Conservation (phyloP, 1,140 invertebrate species). For the Vollenhovia emeryi region DNA sequence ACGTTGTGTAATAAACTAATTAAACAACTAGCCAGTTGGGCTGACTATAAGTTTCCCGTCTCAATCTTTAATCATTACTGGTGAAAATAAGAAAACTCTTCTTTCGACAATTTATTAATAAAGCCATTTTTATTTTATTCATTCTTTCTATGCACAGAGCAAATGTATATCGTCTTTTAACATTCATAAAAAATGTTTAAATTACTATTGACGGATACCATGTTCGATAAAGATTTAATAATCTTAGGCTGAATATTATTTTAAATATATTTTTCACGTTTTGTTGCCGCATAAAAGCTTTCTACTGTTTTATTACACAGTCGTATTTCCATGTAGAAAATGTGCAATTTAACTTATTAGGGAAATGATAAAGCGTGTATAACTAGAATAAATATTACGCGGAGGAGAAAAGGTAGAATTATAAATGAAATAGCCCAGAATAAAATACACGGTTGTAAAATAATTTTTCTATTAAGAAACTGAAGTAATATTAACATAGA, state of each 20-base stretch:
- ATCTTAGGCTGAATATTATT: not conserved
- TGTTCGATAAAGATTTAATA: not conserved
- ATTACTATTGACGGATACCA: not conserved
- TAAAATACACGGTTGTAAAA: not conserved
- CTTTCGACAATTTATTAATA: no score
- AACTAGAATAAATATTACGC: not conserved
- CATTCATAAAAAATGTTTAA: not conserved
- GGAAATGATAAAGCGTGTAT: not conserved
- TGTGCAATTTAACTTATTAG: conserved; percentile 14
- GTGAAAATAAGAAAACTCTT: no score
- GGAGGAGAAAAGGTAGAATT: not conserved
- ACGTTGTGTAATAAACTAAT: no score
- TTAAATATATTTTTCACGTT: not conserved
- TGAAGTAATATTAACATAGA: no score
- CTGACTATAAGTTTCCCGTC: no score
- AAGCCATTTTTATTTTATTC: not conserved
- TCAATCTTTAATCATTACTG: no score
- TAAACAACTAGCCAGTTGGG: no score
- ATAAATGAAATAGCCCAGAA: not conserved
- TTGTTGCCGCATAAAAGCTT: not conserved
- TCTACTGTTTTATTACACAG: not conserved
- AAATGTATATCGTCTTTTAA: not conserved
- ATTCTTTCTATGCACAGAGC: not conserved
- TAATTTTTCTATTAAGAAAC: not conserved
- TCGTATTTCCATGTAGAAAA: not conserved